Evolutionary conservation across 2,113 vertebrate species (phyloP), one percentile per base, ranked within the genome.

Genomic region (Nesoenas mayeri): DNA sequence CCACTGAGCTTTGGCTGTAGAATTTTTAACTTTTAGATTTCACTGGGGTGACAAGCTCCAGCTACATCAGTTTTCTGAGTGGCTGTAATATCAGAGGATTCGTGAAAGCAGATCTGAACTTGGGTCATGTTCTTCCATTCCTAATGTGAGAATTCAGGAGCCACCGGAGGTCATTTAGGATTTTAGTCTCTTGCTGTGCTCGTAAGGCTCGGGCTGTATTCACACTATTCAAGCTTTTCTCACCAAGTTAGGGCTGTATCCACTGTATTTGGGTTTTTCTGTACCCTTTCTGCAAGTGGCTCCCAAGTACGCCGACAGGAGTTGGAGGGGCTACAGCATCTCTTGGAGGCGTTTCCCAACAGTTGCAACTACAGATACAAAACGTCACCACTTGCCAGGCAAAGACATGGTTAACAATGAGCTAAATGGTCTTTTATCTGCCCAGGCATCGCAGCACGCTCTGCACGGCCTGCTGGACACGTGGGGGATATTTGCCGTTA

Each of bases 331-430:
- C 19, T 34, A 50, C 17, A 3, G 20, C 4, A 6, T 21, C 16
- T 31, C n/a, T 50, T 28, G 2, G n/a, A 16, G 24, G 9, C 72
- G 67, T 26, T 56, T 29, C 56, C 69, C 36, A 58, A 0, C 50
- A 11, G 16, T 12, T 72, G 3, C n/a, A 20, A 6, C 47, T 44
- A 2, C 1, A 1, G 69, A 2, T 48, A n/a, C 31, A 42, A 24
- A 12, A 79, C 16, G 18, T 58, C 34, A 16, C 8, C 2, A 1
- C 12, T 22, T 8, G 19, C 64, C 25, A 29, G 81, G 25, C 13
- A 42, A 15, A 36, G 16, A 0, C 3, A 5, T 3, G 44, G 2
- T 31, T 34, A 47, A 6, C n/a, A 40, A 1, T 1, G 69, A 24
- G 25, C 22, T 53, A 1, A 51, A 6, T 16, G 2, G 12, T 3